phyloP scores from a whole-genome alignment of 2,888 invertebrate genomes.

The Polydesmus complanatus region DNA sequence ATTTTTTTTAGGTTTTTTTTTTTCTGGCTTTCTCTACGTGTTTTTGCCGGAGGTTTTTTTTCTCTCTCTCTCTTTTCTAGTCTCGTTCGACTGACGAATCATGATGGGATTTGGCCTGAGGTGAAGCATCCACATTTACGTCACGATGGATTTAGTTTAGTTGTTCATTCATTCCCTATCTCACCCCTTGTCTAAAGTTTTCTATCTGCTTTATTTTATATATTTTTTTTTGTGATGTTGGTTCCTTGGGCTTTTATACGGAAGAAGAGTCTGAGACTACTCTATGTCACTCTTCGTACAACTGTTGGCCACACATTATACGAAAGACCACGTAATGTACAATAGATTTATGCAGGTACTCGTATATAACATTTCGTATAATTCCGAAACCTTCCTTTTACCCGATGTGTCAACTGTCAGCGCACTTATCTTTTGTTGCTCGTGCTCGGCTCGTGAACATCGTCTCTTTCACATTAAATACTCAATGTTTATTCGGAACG shows the following conservation, averaged over 20 bases:
- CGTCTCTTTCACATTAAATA: neutral
- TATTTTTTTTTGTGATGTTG: too few relatives aligned
- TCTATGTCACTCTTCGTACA: too few relatives aligned
- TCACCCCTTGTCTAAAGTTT: neutral
- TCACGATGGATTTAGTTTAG: neutral
- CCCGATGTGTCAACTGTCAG: neutral
- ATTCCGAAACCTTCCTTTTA: neutral
- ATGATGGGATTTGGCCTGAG: neutral
- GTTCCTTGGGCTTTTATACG: too few relatives aligned
- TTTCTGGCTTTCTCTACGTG: neutral
- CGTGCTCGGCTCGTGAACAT: too few relatives aligned
- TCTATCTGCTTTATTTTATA: too few relatives aligned
- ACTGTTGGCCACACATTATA: too few relatives aligned
- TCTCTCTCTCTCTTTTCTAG: too few relatives aligned
- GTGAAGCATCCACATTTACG: neutral
- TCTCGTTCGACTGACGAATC: neutral
- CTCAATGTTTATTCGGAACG: neutral
- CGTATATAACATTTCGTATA: neutral
- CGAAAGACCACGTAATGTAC: too few relatives aligned
- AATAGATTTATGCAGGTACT: too few relatives aligned
- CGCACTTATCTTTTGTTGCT: neutral
- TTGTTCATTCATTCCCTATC: neutral
- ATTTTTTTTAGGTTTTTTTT: neutral
- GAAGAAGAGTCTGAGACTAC: too few relatives aligned
- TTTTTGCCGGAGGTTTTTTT: neutral